Conservation (phyloP, 2,797 vertebrate genomes). For the Acanthiza pusilla region DNA sequence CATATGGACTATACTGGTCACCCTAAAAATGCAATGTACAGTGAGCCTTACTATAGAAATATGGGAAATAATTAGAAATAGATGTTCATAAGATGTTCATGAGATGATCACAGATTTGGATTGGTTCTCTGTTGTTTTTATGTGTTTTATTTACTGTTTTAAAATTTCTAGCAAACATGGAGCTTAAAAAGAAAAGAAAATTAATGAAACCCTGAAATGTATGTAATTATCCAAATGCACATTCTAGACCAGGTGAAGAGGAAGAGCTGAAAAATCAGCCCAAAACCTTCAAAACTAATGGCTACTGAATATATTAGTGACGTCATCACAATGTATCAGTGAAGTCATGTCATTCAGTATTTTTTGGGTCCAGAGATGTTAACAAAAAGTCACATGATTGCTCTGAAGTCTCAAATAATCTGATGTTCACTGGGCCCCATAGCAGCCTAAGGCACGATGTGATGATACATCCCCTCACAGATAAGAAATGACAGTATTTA, state of each 20-base stretch:
- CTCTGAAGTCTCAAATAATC: not conserved
- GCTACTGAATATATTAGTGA: not conserved
- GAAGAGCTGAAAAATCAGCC: not conserved
- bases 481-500: not conserved
- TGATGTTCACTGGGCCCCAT: not conserved
- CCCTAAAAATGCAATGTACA: not conserved
- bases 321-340: not conserved
- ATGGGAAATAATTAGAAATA: not conserved
- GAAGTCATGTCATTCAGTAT: not conserved
- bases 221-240: not conserved
- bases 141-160: not conserved
- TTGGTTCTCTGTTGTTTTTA: not conserved
- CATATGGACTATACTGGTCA: not conserved
- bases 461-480: not conserved
- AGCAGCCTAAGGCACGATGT: not conserved
- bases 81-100: not conserved
- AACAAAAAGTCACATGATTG: not conserved
- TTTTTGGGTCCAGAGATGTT: not conserved
- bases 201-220: not conserved
- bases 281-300: not conserved
- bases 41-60: not conserved
- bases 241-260: not conserved
- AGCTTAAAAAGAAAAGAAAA: not conserved
- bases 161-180: not conserved
- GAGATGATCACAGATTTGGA: not conserved